phyloP scores from a whole-genome alignment of 2,888 invertebrate species.

The Caenorhabditis uteleia region DNA sequence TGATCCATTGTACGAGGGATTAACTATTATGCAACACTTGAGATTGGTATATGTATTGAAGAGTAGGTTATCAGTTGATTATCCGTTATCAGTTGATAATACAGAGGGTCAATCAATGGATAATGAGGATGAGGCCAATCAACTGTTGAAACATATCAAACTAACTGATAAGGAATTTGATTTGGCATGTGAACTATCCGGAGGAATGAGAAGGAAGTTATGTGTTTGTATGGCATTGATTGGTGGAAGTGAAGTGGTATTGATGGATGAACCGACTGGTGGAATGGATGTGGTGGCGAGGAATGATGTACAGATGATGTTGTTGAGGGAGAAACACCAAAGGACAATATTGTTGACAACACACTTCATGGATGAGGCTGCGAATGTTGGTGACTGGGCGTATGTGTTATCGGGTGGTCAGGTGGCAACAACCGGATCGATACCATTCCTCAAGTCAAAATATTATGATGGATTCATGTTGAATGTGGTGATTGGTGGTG shows the following conservation, averaged over 20 bases:
- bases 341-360: slow-evolving; percentile 62
- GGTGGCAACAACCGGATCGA: too few species aligned
- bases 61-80: too few species aligned
- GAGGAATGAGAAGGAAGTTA: slow-evolving; percentile 66
- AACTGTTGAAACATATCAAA: slow-evolving; percentile 3
- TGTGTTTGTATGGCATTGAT: too few species aligned
- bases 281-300: slow-evolving; percentile 38
- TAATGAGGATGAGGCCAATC: slow-evolving; percentile 4
- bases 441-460: too few species aligned
- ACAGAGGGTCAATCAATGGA: slow-evolving; percentile 4
- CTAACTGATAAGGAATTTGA: slow-evolving; percentile 5
- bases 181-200: slow-evolving; percentile 51
- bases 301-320: slow-evolving; percentile 25
- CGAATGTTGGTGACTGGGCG: slow-evolving; percentile 61
- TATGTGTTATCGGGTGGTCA: too few species aligned
- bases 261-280: slow-evolving; percentile 61
- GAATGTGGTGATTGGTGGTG: too few species aligned
- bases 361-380: slow-evolving; percentile 68
- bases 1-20: too few species aligned
- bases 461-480: too few species aligned
- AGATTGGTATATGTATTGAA: too few species aligned
- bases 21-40: too few species aligned
- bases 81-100: too few species aligned
- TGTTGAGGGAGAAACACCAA: slow-evolving; percentile 18
- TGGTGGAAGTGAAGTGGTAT: too few species aligned